Evolutionary conservation across 2,113 vertebrate genomes (phyloP), one percentile per base, ranked within the genome.

Genomic region (Alligator sinensis): DNA sequence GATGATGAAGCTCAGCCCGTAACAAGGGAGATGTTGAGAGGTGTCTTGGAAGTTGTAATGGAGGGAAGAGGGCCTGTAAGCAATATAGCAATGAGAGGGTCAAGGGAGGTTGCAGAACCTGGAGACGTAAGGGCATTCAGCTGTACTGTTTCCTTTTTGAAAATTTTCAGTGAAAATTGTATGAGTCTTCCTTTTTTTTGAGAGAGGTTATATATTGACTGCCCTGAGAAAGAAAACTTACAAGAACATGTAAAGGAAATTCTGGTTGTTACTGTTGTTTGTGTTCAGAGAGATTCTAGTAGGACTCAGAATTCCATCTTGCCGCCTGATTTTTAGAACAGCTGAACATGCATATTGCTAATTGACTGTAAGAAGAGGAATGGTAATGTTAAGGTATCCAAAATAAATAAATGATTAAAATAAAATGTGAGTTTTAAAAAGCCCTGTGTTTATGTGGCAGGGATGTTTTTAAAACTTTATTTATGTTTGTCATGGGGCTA

Each of bases 171-270:
- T 22, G 13, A 61, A 61, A 61, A 14, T 22, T 61, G 21, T n/a
- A 86, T 84, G 5, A 55, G 86, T 84, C n/a, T 74, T 15, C 21
- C 11, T 15, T 80, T 78, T 75, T 58, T 5, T 64, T 58, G 18
- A 16, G n/a, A 85, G 38, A 11, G 55, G 27, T 30, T 0, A 0
- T 19, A 22, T 61, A 61, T 61, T 22, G 18, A 22, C 60, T 61
- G 60, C 24, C 24, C 19, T 61, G 10, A 38, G 21, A n/a, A 13
- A 77, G 79, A 82, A 82, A 54, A n/a, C 17, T 19, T 61, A 61
- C 24, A 22, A 60, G 59, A 60, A 60, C 16, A 21, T 22, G 21
- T 61, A 61, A 61, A 61, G 24, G 60, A 61, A 60, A 8, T 18
- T 60, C 16, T 60, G 17, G 59, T 6, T 60, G 59, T 60, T 61